Evolutionary conservation across 2,888 invertebrate species (phyloP).

Genomic region (Acanthosoma haemorrhoidale): DNA sequence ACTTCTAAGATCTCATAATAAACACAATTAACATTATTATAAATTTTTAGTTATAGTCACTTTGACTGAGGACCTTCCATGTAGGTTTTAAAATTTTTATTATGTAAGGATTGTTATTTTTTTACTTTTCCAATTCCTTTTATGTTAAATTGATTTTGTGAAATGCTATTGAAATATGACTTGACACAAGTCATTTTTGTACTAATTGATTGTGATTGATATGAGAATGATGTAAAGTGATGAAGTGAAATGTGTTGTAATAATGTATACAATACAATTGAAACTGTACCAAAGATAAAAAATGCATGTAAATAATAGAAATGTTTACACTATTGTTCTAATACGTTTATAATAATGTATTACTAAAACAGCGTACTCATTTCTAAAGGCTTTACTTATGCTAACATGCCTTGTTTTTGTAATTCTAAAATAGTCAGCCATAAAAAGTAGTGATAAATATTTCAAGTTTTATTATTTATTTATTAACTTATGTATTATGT

Average conservation of each 20-base stretch:
- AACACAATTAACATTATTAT: conserved; percentile 25
- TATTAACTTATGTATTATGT: background rate
- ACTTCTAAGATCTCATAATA: conserved; percentile 28
- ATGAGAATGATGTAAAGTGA: background rate
- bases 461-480: background rate
- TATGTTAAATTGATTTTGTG: background rate
- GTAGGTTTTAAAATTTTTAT: conserved; percentile 23
- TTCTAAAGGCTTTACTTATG: conserved; percentile 8
- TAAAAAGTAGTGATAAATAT: background rate
- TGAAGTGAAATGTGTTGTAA: background rate
- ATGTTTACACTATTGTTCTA: conserved; percentile 9
- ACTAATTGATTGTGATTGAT: conserved; percentile 15
- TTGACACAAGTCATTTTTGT: too few relatives aligned
- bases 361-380: background rate
- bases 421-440: background rate
- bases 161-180: background rate
- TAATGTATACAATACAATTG: conserved; percentile 3
- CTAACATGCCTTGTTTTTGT: background rate
- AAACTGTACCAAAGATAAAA: conserved; percentile 25
- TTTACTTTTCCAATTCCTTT: background rate
- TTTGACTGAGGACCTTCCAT: conserved; percentile 33
- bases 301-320: conserved; percentile 15
- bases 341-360: background rate
- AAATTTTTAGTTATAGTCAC: conserved; percentile 16
- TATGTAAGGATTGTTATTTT: conserved; percentile 14